Base-by-base conservation (phyloP, 2,888 invertebrate genomes). In the Tenthredo distinguenda region DNA sequence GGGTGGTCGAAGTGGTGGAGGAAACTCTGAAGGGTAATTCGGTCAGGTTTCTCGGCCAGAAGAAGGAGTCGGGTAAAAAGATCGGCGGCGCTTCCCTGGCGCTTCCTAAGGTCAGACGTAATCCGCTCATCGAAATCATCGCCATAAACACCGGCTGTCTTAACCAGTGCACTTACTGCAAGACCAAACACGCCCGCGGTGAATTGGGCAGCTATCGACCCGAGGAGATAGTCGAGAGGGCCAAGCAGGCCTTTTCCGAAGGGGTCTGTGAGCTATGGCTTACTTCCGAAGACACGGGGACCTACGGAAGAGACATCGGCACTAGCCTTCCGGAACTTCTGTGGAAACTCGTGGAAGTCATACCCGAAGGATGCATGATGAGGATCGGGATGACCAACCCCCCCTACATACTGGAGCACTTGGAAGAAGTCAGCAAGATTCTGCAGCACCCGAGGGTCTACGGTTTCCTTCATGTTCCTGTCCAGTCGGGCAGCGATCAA, bases 141-240 rank as follows among this genome's bases (percentile, higher is more conserved):
- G 96, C 99, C 0, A 98, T 99, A 76, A 99, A 98, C 93, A 98
- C 99, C 0, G 99, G 99, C 0, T 99, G 99, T 90, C 94, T 99
- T 2, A 99, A 99, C 94, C 98, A 99, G 91, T 99, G 99, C 93
- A 99, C 99, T 0, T 99, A 99, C 92, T 99, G 99, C 92, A 99
- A 99, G 94, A 99, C 99, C 0, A 99, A 99, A 92, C 99, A 99
- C 93, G 99, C 99, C 0, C 94, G 99, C 81, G 99, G 99, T 0
- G 98, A 99, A 92, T 94, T 99, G n/a, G 99, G 98, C 0, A 99
- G 99, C 92, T 99, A 99, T 93, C 96, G 96, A 0, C 97, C 98
- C 0, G 97, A 97, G 77, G 98, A 99, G 93, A 98, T 99, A 72
- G 96, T 99, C 0, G 96, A 96, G 85, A 95, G 99, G 87, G 99